phyloP scores from a whole-genome alignment of 2,797 vertebrate genomes.

The Falco biarmicus region DNA sequence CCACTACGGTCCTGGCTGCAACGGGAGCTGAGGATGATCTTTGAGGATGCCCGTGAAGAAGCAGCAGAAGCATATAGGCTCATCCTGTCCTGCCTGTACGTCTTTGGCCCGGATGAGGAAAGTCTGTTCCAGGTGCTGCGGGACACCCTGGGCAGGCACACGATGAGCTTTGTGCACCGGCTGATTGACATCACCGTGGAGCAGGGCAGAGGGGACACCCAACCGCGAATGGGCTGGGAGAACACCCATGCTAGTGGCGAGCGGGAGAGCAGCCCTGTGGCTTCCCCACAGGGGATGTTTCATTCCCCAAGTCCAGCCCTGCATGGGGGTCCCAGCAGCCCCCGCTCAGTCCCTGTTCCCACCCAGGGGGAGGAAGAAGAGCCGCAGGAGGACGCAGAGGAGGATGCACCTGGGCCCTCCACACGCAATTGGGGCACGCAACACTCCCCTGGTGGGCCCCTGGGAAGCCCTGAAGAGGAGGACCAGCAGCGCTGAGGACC shows the following conservation, averaged over 20 bases:
- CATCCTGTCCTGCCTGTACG: neutral
- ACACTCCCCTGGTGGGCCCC: neutral
- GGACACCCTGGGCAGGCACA: neutral
- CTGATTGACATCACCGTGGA: neutral
- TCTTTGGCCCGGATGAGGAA: neutral
- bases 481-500: too few species aligned
- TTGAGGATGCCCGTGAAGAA: neutral
- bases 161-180: fast-evolving
- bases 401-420: neutral
- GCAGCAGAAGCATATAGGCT: neutral
- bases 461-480: neutral
- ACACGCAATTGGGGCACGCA: neutral
- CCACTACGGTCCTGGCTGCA: fast-evolving
- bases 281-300: too few species aligned
- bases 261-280: too few species aligned
- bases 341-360: neutral
- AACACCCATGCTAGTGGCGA: fast-evolving
- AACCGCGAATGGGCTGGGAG: fast-evolving
- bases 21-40: neutral
- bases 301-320: too few species aligned
- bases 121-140: neutral
- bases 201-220: fast-evolving
- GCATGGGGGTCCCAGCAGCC: neutral
- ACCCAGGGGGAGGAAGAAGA: neutral
- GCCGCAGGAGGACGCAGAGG: neutral